Base-by-base conservation (phyloP, 2,888 invertebrate genomes). In the Elmis aenea region DNA sequence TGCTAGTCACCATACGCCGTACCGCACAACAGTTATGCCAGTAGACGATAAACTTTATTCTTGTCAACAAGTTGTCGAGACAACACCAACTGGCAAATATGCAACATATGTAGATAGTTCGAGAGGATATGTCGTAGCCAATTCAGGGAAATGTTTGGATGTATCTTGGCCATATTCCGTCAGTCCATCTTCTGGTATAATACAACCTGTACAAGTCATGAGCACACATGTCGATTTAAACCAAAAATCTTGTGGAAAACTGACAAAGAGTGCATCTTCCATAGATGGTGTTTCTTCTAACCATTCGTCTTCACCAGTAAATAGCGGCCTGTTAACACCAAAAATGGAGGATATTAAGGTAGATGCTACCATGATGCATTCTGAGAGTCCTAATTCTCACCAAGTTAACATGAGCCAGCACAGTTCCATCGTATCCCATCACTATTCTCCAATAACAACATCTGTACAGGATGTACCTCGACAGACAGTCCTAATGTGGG, bases 401-500 rank as follows among this genome's bases (percentile, higher is more conserved):
- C 45, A 48, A 20, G 57, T 55, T 8, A 48, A 38, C 13, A 52
- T 55, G 50, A 49, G 12, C 18, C 55, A 55, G 24, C 52, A 53
- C 22, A 53, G 52, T 30, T 48, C 57, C 2, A 54, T 51, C n/a
- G 55, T 60, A 1, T 55, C 63, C 1, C 64, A 62, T 41, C 67
- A 67, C 51, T 67, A 63, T 46, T 65, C 67, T 3, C 67, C 67
- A 0, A 63, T 62, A 4, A 57, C 60, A 6, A 42, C 41, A 3
- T 27, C 45, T 45, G 31, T 44, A 8, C 56, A 69, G 8, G 70
- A 76, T 33, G 81, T 79, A 48, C 83, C 85, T 1, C 73, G 93
- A 25, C 92, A 93, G 68, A 93, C 92, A 6, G 93, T 92, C 33
- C 76, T 93, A 24, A 92, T 93, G 92, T 93, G 92, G 92, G 92